Conservation (phyloP, 2,797 vertebrate genomes). For the Tamandua tetradactyla region DNA sequence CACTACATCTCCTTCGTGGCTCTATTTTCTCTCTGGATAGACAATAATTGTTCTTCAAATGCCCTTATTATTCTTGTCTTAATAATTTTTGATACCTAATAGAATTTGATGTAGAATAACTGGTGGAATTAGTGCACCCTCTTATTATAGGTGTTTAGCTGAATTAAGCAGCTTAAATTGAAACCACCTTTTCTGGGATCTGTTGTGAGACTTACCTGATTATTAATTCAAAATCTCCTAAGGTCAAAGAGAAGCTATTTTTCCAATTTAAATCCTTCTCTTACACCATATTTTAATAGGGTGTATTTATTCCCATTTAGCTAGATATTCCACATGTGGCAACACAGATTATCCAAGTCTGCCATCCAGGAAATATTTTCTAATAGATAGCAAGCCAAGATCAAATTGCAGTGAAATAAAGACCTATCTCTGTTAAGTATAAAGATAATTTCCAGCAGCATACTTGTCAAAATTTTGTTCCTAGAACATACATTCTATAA, state of each 20-base stretch:
- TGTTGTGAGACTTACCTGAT: not conserved
- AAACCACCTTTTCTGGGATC: not conserved
- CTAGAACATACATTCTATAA: not conserved
- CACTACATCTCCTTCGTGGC: slow-evolving; percentile 37
- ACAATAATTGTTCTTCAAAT: slow-evolving; percentile 53
- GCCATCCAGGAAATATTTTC: not conserved
- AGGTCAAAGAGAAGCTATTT: slow-evolving; percentile 25
- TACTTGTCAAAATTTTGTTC: not conserved
- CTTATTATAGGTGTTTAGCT: not conserved
- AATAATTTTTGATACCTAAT: slow-evolving; percentile 8
- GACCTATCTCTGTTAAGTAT: slow-evolving; percentile 40
- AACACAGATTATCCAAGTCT: slow-evolving; percentile 49
- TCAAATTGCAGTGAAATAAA: slow-evolving; percentile 51
- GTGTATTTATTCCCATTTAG: slow-evolving; percentile 34
- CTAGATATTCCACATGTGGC: not conserved
- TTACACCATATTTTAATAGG: slow-evolving; percentile 17
- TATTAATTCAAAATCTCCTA: not conserved
- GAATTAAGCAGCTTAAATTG: not conserved
- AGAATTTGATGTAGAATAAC: slow-evolving; percentile 14
- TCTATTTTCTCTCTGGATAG: slow-evolving; percentile 25
- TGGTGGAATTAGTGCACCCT: not conserved
- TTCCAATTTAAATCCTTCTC: not conserved
- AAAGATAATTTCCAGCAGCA: not conserved
- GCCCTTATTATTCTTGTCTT: slow-evolving; percentile 8
- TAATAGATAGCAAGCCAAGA: slow-evolving; percentile 33